phyloP scores from a whole-genome alignment of 2,797 vertebrate genomes.

The Lacerta agilis region DNA sequence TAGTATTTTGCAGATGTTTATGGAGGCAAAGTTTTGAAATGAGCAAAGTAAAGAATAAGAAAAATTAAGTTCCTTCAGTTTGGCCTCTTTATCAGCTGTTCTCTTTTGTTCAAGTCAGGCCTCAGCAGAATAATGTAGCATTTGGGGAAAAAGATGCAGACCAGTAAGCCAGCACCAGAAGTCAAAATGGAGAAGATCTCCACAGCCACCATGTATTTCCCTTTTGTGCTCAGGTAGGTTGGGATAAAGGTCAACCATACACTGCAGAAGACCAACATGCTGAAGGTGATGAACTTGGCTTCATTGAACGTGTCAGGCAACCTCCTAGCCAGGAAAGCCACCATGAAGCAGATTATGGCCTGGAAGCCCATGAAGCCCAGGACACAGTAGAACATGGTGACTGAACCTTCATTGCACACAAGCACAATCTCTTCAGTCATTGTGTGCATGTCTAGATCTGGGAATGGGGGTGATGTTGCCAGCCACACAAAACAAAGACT shows the following conservation, averaged over 20 bases:
- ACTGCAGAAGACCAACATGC: too few species aligned
- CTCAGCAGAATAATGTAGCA: not conserved
- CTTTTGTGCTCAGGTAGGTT: too few species aligned
- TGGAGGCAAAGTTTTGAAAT: too few species aligned
- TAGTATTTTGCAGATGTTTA: too few species aligned
- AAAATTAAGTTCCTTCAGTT: too few species aligned
- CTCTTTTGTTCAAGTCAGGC: not conserved
- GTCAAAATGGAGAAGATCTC: not conserved
- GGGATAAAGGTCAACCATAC: too few species aligned
- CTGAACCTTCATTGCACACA: conserved; percentile 49
- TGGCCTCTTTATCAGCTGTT: not conserved
- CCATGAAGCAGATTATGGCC: not conserved
- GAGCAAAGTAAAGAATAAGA: too few species aligned
- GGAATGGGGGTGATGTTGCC: not conserved
- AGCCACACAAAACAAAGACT: too few species aligned
- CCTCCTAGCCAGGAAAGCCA: not conserved
- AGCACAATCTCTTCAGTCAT: not conserved
- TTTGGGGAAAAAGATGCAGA: not conserved
- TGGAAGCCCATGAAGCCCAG: conserved; percentile 8
- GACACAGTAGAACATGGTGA: not conserved
- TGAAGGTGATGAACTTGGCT: too few species aligned
- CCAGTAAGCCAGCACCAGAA: not conserved
- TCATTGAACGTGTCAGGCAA: too few species aligned
- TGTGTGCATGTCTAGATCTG: not conserved
- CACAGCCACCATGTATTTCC: not conserved